A percentile compares a stretch with the other conserved stretches of the same genome.
Conservation (phyloP, 2,888 invertebrate genomes). For the Carabus problematicus region DNA sequence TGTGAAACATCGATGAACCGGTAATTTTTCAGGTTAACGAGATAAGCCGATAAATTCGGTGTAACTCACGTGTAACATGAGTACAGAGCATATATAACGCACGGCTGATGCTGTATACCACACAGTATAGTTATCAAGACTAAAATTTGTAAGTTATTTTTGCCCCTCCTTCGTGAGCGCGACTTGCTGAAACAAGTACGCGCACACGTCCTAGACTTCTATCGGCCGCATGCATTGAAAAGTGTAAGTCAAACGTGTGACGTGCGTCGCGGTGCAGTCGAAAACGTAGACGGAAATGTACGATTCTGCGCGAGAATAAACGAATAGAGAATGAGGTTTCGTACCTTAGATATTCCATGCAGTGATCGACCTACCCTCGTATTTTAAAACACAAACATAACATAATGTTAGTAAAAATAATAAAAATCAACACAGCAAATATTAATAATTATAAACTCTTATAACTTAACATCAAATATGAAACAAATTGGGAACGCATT, state of each 20-base stretch:
- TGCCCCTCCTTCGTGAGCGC: slow-evolving; percentile 49
- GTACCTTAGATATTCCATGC: slow-evolving; percentile 33
- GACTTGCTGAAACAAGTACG: slow-evolving; percentile 10
- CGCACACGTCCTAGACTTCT: slow-evolving; percentile 17
- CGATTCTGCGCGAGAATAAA: slow-evolving; percentile 46
- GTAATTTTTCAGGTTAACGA: slow-evolving; percentile 22
- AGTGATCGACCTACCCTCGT: slow-evolving; percentile 1
- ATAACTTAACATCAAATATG: too few relatives aligned
- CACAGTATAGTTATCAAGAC: slow-evolving; percentile 47
- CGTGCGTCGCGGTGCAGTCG: slow-evolving; percentile 44
- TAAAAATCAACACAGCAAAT: too few relatives aligned
- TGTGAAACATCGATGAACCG: slow-evolving; percentile 6
- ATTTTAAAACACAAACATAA: not conserved
- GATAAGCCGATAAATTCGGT: slow-evolving; percentile 6
- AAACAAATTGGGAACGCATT: too few relatives aligned
- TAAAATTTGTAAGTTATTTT: slow-evolving; percentile 49
- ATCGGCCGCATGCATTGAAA: slow-evolving; percentile 35
- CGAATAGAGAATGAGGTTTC: slow-evolving; percentile 43
- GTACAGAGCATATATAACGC: not conserved
- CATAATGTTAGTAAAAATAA: not conserved
- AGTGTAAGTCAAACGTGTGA: slow-evolving; percentile 41
- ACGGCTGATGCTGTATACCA: slow-evolving; percentile 19
- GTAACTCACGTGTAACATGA: slow-evolving; percentile 33
- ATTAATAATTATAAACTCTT: too few relatives aligned
- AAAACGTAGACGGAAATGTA: slow-evolving; percentile 44